Evolutionary conservation across 2,888 invertebrate species (phyloP).

Genomic region (Polyploca ridens): DNA sequence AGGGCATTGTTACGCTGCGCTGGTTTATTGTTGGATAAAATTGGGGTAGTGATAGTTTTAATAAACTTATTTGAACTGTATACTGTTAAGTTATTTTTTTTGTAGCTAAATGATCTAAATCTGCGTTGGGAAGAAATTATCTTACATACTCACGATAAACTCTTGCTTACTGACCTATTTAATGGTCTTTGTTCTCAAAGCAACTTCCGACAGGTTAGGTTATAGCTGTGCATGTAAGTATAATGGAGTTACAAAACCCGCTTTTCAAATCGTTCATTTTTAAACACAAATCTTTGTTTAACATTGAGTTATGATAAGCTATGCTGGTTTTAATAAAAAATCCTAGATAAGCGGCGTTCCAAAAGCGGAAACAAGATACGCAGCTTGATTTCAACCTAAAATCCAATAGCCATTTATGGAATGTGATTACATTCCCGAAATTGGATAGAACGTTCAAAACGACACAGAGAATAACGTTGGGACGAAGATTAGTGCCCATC

Average conservation of each 20-base stretch:
- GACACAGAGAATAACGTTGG: slow-evolving; percentile 23
- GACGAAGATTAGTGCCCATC: slow-evolving; percentile 6
- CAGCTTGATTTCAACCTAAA: slow-evolving; percentile 30
- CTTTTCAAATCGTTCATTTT: not conserved
- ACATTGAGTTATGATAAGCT: not conserved
- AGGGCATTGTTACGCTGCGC: slow-evolving; percentile 6
- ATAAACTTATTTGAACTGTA: not conserved
- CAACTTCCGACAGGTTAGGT: not conserved
- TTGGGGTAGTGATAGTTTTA: not conserved
- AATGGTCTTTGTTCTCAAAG: not conserved
- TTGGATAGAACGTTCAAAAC: slow-evolving; percentile 39
- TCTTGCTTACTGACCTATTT: not conserved
- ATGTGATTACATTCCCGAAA: slow-evolving; percentile 41
- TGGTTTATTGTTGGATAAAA: not conserved
- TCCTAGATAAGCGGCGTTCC: not conserved
- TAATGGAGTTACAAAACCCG: not conserved
- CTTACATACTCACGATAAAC: too few relatives aligned
- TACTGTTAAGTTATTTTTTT: not conserved
- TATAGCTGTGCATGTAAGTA: not conserved
- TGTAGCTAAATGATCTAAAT: not conserved
- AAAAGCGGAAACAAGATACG: slow-evolving; percentile 30
- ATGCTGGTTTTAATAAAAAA: not conserved
- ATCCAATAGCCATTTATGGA: slow-evolving; percentile 35
- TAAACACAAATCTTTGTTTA: not conserved
- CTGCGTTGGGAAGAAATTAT: too few relatives aligned